Evolutionary conservation across 2,113 vertebrate genomes (phyloP).

Genomic region (Bujurquina vittata): DNA sequence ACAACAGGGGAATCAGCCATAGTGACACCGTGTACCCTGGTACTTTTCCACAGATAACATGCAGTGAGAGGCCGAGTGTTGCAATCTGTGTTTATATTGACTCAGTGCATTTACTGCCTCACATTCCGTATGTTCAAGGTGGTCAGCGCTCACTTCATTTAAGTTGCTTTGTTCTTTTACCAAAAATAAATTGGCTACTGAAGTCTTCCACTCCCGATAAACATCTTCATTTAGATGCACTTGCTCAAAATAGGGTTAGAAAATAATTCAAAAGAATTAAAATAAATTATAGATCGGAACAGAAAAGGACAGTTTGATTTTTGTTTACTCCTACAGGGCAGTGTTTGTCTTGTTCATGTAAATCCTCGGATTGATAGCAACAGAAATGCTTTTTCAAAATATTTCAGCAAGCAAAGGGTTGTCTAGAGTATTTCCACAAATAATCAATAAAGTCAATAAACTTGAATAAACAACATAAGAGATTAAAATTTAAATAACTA

Average conservation of each 20-base stretch:
- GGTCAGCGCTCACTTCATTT: background rate
- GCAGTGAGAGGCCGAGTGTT: constrained; percentile 10
- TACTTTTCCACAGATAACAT: constrained; percentile 74
- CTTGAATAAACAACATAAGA: background rate
- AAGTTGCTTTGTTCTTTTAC: background rate
- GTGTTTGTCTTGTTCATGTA: background rate
- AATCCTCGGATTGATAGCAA: background rate
- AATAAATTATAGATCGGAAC: background rate
- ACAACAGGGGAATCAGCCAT: constrained; percentile 68
- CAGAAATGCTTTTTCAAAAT: background rate
- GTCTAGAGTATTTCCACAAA: background rate
- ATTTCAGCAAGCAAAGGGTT: background rate
- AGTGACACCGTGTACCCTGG: constrained; percentile 42
- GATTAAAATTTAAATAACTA: background rate
- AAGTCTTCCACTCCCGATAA: constrained; percentile 10
- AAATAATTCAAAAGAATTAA: background rate
- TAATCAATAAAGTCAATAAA: background rate
- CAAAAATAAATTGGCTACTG: background rate
- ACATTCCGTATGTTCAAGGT: constrained; percentile 28
- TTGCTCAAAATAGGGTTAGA: background rate
- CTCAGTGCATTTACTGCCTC: constrained; percentile 34
- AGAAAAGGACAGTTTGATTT: background rate
- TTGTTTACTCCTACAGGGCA: background rate
- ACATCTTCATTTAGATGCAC: background rate
- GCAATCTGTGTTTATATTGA: constrained; percentile 56